A percentile compares a stretch with the other conserved stretches of the same genome.
Conservation (phyloP, 1,140 invertebrate genomes). For the Papilio aristodemus region DNA sequence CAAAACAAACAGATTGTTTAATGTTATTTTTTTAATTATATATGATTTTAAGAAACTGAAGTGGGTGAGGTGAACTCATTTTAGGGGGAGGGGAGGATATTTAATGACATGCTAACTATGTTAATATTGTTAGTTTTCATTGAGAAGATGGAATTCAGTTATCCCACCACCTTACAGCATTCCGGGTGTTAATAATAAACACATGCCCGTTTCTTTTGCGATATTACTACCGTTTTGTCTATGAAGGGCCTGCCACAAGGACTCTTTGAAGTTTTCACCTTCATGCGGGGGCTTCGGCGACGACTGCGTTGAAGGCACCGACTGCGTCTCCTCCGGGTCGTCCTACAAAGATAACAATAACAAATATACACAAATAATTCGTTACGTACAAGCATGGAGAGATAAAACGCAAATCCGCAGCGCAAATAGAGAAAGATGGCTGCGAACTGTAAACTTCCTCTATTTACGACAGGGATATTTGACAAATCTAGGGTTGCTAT, state of each 20-base stretch:
- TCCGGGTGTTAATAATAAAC: not conserved
- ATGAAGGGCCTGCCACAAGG: slow-evolving; percentile 77
- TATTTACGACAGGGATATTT: too few species aligned
- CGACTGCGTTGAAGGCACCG: slow-evolving; percentile 70
- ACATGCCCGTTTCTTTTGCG: slow-evolving; percentile 10
- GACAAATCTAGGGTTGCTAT: too few species aligned
- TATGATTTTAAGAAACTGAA: too few species aligned
- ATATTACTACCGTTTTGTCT: slow-evolving; percentile 70
- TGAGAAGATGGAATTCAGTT: not conserved
- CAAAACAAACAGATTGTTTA: too few species aligned
- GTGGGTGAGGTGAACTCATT: too few species aligned
- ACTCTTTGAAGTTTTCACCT: slow-evolving; percentile 68
- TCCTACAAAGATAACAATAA: slow-evolving; percentile 51
- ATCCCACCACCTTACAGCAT: slow-evolving; percentile 7
- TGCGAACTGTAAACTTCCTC: too few species aligned
- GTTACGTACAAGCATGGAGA: not conserved
- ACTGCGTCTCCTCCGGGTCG: slow-evolving; percentile 75
- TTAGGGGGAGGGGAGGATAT: too few species aligned
- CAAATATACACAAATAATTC: not conserved
- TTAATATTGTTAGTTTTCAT: not conserved
- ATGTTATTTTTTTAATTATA: too few species aligned
- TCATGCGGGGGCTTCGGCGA: slow-evolving; percentile 70
- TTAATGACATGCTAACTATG: not conserved
- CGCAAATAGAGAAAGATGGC: too few species aligned
- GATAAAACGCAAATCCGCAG: too few species aligned